phyloP scores from a whole-genome alignment of 2,888 invertebrate genomes.

The Ceratothoa steindachneri region DNA sequence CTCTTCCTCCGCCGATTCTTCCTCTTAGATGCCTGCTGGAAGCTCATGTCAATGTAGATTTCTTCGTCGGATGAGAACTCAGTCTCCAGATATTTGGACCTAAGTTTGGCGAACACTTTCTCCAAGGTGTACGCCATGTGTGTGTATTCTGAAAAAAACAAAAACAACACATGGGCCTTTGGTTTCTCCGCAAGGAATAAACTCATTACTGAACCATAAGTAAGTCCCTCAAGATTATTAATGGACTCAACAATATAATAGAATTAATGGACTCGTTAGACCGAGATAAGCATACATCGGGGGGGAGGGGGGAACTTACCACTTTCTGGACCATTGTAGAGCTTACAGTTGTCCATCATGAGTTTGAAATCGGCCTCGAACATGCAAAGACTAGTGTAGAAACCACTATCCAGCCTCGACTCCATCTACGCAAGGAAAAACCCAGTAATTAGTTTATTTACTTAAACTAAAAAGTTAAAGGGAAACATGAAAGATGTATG shows the following conservation, averaged over 20 bases:
- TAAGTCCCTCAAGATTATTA: not conserved
- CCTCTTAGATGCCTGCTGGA: conserved; percentile 31
- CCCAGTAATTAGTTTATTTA: not conserved
- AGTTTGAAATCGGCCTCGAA: conserved; percentile 84
- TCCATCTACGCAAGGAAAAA: conserved; percentile 61
- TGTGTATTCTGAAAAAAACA: conserved; percentile 67
- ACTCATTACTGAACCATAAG: not conserved
- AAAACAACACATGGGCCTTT: conserved; percentile 18
- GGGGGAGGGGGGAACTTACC: too few relatives aligned
- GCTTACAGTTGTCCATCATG: conserved; percentile 85
- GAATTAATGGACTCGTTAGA: too few relatives aligned
- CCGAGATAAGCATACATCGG: too few relatives aligned
- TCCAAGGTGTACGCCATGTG: conserved; percentile 80
- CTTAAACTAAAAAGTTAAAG: not conserved
- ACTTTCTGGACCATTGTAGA: conserved; percentile 89
- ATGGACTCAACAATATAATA: not conserved
- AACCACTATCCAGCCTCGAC: conserved; percentile 74
- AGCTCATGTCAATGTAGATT: conserved; percentile 51
- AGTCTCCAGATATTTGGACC: conserved; percentile 76
- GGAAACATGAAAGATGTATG: too few relatives aligned
- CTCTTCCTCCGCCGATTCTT: conserved; percentile 35
- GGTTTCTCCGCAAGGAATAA: not conserved
- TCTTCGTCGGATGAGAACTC: conserved; percentile 70
- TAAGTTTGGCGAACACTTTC: conserved; percentile 73
- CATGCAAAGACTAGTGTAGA: conserved; percentile 72